Conservation (phyloP, 2,113 vertebrate species). For the Plectropomus leopardus region DNA sequence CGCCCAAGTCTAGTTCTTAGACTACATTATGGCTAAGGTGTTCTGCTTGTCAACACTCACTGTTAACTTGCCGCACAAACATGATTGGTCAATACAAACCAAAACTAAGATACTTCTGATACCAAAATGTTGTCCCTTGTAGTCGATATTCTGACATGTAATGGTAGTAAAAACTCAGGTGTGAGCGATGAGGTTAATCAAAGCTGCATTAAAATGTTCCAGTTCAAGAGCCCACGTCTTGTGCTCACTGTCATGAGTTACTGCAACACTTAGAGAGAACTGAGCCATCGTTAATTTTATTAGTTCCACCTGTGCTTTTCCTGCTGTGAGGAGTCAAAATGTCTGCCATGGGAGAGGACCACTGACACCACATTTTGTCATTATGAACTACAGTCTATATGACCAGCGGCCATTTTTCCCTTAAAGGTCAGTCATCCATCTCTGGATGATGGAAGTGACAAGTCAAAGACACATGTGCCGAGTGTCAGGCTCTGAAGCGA, state of each 20-base stretch:
- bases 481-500: not conserved
- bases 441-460: not conserved
- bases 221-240: not conserved
- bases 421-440: slow-evolving; percentile 28
- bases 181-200: not conserved
- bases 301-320: not conserved
- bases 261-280: not conserved
- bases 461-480: not conserved
- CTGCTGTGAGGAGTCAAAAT: not conserved
- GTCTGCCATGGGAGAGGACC: not conserved
- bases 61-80: too few relatives aligned
- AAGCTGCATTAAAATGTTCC: not conserved
- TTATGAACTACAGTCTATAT: not conserved
- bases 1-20: too few relatives aligned
- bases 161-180: not conserved
- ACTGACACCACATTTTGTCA: not conserved
- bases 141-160: too few relatives aligned
- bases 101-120: too few relatives aligned
- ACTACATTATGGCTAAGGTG: too few relatives aligned
- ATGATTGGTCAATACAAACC: too few relatives aligned
- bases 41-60: too few relatives aligned
- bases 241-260: not conserved
- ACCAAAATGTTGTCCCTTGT: too few relatives aligned
- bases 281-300: not conserved
- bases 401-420: not conserved